phyloP scores from a whole-genome alignment of 2,888 invertebrate species.

The Stratiomys singularior region DNA sequence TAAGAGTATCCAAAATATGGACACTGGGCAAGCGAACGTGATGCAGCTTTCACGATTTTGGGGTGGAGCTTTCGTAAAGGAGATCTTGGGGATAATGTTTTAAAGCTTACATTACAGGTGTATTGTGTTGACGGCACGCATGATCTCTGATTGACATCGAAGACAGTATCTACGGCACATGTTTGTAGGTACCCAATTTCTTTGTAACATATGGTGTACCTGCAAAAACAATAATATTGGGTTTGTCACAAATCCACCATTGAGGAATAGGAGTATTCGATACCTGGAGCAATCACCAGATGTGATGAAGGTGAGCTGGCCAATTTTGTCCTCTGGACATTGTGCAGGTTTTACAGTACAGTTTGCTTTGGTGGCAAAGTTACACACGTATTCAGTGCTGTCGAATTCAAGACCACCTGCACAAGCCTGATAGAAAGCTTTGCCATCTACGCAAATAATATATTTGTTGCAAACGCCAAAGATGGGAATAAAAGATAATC shows the following conservation, averaged over 20 bases:
- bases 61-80: neutral
- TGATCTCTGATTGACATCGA: slow-evolving; percentile 54
- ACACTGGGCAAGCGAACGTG: neutral
- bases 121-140: slow-evolving; percentile 59
- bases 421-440: slow-evolving; percentile 58
- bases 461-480: slow-evolving; percentile 57
- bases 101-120: slow-evolving; percentile 57
- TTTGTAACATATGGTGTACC: slow-evolving; percentile 59
- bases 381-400: slow-evolving; percentile 60
- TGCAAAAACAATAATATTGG: slow-evolving; percentile 32
- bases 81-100: neutral
- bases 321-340: slow-evolving; percentile 52
- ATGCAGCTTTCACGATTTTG: neutral
- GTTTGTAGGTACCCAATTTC: slow-evolving; percentile 56
- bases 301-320: slow-evolving; percentile 57
- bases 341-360: slow-evolving; percentile 55
- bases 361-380: slow-evolving; percentile 60
- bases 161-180: slow-evolving; percentile 59
- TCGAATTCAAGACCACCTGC: slow-evolving; percentile 60
- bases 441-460: slow-evolving; percentile 58
- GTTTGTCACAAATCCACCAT: too few species aligned
- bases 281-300: slow-evolving; percentile 57
- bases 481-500: neutral
- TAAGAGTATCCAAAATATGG: slow-evolving; percentile 32
- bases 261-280: neutral